phyloP scores from a whole-genome alignment of 2,797 vertebrate species.

The Eulemur mongoz region DNA sequence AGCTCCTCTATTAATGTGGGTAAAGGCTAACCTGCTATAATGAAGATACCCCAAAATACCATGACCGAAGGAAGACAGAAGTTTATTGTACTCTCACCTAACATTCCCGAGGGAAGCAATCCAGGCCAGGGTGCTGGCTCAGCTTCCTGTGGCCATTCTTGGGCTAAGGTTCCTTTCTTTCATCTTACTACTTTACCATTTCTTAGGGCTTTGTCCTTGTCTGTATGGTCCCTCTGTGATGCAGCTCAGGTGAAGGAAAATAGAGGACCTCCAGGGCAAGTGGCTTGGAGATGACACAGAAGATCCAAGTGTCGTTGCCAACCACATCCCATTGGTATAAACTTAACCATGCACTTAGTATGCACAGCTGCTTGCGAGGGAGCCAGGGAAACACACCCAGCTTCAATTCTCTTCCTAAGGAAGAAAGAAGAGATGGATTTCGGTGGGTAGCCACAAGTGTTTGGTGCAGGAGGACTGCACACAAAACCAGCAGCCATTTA shows the following conservation, averaged over 20 bases:
- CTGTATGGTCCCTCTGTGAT: background rate
- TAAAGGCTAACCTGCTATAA: background rate
- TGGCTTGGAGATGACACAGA: background rate
- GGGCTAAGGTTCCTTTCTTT: background rate
- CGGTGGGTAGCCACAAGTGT: background rate
- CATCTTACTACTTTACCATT: background rate
- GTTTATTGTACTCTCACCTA: background rate
- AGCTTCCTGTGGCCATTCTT: background rate
- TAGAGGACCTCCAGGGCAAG: background rate
- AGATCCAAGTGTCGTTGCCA: background rate
- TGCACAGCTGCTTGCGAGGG: background rate
- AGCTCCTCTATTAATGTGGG: background rate
- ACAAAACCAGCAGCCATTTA: background rate
- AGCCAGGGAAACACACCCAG: background rate
- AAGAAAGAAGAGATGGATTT: background rate
- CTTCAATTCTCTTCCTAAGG: background rate
- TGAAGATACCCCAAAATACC: background rate
- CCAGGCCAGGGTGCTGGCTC: background rate
- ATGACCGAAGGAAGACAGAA: background rate
- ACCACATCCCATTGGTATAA: background rate
- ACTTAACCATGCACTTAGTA: background rate
- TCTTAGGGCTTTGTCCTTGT: background rate
- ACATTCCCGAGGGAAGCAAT: background rate
- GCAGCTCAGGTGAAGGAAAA: background rate
- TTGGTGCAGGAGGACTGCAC: background rate